Base-by-base conservation (phyloP, 2,797 vertebrate species). In the Sebastes itinus region DNA sequence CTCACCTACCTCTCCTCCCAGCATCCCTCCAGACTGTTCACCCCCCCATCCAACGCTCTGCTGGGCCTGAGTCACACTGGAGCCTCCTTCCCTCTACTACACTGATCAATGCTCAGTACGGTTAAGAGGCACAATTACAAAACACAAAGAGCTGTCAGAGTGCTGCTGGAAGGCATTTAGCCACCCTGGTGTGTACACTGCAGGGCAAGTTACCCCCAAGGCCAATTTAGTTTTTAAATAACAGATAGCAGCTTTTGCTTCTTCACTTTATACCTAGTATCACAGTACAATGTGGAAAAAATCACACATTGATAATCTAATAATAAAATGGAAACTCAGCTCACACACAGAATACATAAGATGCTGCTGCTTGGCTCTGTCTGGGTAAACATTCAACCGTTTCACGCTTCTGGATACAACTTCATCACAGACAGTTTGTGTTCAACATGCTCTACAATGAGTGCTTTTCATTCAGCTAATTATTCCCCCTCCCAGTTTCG, bases 81-180 rank as follows among this genome's bases (percentile, higher is more conserved):
- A 58, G 54, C 18, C 60, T 71, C 56, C 77, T 60, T 71, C 42
- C 66, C 56, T 49, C 73, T 6, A 13, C 56, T 25, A 18, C 73
- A 22, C 28, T 5, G n/a, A 89, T 84, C 86, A 81, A 71, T 81
- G 69, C 75, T 72, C 76, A 3, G 42, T 46, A 46, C 42, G 3
- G 6, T 80, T 72, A 77, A 68, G 62, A 82, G 76, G 66, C 69
- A 75, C 54, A 38, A 62, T 46, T 46, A 83, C 81, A 67, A 59
- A 71, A 81, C 68, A 77, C 64, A 33, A 30, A 65, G 69, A 67
- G 69, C 61, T 75, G 73, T 63, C 73, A 63, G 25, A 3, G 72
- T 64, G 46, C 74, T 38, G 75, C 77, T 75, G 74, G 72, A 62
- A 80, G 68, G 58, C 69, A 46, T 75, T 85, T 60, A 78, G 16